Evolutionary conservation across 2,888 invertebrate genomes (phyloP), one percentile per base, ranked within the genome.

Genomic region (Himalopsyche kuldschensis): DNA sequence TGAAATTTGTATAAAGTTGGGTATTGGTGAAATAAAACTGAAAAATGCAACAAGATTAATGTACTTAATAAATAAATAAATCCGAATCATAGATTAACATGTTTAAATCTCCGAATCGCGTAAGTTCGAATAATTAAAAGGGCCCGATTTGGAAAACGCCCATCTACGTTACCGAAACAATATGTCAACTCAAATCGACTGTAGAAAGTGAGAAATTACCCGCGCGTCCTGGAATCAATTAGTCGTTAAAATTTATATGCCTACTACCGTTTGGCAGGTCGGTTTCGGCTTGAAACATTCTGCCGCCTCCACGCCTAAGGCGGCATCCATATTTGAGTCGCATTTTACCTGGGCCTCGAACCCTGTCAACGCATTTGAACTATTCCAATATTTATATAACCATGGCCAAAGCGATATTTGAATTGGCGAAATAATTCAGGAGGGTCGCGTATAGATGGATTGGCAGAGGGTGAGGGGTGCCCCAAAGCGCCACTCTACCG

Each of bases 371-470:
- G 86, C 86, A 86, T 86, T 86, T 86, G 79, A 86, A 84, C 86
- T 86, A 86, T 86, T 86, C 81, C 84, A 86, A 86, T 86, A 86
- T 86, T 86, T 84, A 86, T 86, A 86, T 83, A 83, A 84, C 80
- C 84, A 84, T 84, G 81, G 84, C 84, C 83, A 82, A 82, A 82
- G 85, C 83, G 86, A 86, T 86, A 86, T 86, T 86, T 86, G 86
- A 86, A 86, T 86, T 86, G 86, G 86, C 82, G 86, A 86, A 86
- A 86, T 86, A 84, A 86, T 86, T 86, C 84, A 86, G 84, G 84
- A 84, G 86, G 86, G 86, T 84, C 86, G 82, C 86, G 84, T 86
- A 82, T 85, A 84, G 84, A 86, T 82, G 84, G 84, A 86, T 86
- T 83, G 84, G 77, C 76, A 10, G 11, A 30, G 30, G 75, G 80